Evolutionary conservation across 2,797 vertebrate species (phyloP).

Genomic region (Buceros bicornis): DNA sequence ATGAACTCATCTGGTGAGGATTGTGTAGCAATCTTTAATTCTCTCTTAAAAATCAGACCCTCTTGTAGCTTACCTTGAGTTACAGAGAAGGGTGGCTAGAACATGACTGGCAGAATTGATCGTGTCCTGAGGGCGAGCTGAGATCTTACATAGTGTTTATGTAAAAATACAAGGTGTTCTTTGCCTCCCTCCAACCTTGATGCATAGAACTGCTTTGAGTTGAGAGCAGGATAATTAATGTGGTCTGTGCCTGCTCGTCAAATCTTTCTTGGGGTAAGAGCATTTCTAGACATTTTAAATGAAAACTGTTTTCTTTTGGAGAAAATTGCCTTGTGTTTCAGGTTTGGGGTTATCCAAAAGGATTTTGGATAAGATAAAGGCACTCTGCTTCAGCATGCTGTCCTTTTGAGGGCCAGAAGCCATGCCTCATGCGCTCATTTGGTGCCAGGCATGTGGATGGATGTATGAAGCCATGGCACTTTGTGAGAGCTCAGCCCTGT

Average conservation of each 20-base stretch:
- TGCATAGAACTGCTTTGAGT: neutral
- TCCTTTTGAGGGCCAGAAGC: neutral
- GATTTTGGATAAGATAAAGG: neutral
- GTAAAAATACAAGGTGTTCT: conserved; percentile 26
- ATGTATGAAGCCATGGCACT: fast-evolving
- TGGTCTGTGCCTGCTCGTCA: conserved; percentile 32
- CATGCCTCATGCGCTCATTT: fast-evolving
- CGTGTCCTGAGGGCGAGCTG: neutral
- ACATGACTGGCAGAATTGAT: neutral
- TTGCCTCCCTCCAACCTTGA: conserved; percentile 26
- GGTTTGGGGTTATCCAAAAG: neutral
- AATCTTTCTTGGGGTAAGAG: conserved; percentile 53
- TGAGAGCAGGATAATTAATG: conserved; percentile 49
- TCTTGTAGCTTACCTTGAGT: neutral
- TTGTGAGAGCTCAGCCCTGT: neutral
- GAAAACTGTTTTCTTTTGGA: conserved; percentile 9
- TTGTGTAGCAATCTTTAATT: neutral
- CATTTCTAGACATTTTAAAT: neutral
- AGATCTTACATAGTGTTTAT: conserved; percentile 39
- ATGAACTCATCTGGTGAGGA: neutral
- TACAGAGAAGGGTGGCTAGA: neutral
- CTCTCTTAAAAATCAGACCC: neutral
- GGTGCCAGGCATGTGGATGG: fast-evolving
- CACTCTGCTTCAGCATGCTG: neutral
- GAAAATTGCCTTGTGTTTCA: neutral